These are phyloP conservation scores for Columba janthina DNA, from an alignment of 2,113 vertebrate genomes.

Conservation along the genomic window DNA sequence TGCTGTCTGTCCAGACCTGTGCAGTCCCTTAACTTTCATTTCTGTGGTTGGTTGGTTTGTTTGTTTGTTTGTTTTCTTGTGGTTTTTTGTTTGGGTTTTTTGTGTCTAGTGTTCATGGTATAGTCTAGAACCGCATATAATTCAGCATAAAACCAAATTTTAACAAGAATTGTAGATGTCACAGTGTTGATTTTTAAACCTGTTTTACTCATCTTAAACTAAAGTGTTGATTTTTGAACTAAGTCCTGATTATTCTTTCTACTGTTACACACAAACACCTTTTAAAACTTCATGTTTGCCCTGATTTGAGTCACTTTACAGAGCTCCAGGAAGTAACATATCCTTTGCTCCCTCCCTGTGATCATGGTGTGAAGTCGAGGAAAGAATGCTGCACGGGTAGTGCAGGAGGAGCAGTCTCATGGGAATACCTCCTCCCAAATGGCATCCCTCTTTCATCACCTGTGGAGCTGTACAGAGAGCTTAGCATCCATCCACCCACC, in stretches of 20 bases:
- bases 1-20: not conserved
- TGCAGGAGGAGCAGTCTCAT: not conserved
- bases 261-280: not conserved
- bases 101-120: not conserved
- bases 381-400: not conserved
- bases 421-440: not conserved
- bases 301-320: not conserved
- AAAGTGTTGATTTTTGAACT: not conserved
- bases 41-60: not conserved
- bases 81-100: not conserved
- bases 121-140: not conserved
- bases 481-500: not conserved
- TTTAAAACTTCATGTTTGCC: not conserved
- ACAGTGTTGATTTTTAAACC: not conserved
- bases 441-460: not conserved
- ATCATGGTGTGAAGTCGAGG: not conserved
- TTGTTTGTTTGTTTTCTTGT: too few species aligned
- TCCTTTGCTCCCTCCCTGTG: not conserved
- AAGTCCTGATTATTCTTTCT: not conserved
- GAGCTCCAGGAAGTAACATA: not conserved
- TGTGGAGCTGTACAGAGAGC: not conserved
- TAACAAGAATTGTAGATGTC: not conserved
- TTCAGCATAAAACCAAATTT: not conserved
- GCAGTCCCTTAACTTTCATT: not conserved
- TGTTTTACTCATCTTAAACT: not conserved